Percentiles rank a stretch among this genome's conserved stretches.
Conservation (phyloP, 2,888 invertebrate genomes). For the Leptinotarsa peninsularis region DNA sequence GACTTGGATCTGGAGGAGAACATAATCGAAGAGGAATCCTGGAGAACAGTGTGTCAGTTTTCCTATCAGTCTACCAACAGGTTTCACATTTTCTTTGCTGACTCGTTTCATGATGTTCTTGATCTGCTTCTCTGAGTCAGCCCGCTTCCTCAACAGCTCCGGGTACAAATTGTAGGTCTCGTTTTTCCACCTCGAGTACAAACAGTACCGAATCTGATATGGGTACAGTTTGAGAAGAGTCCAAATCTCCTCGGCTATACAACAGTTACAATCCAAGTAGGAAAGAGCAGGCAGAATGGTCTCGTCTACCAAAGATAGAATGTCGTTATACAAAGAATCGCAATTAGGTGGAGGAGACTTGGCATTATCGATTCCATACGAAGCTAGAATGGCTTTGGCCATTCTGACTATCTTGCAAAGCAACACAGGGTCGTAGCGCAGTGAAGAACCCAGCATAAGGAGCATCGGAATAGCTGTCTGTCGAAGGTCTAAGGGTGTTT, state of each 20-base stretch:
- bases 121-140: conserved; percentile 89
- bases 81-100: conserved; percentile 98
- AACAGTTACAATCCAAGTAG: conserved; percentile 93
- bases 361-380: conserved; percentile 58
- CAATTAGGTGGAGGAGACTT: conserved; percentile 57
- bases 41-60: conserved; percentile 97
- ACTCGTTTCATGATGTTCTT: conserved; percentile 97
- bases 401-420: conserved; percentile 85
- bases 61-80: conserved; percentile 94
- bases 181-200: conserved; percentile 98
- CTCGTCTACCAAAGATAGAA: conserved; percentile 87
- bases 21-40: conserved; percentile 95
- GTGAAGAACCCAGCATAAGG: conserved; percentile 85
- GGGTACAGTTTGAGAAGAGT: conserved; percentile 87
- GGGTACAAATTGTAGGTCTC: conserved; percentile 87
- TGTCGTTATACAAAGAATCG: conserved; percentile 82
- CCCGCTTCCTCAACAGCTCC: conserved; percentile 83
- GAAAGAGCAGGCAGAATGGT: conserved; percentile 91
- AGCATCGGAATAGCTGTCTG: conserved; percentile 88
- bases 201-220: conserved; percentile 81
- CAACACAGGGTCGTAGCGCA: conserved; percentile 88
- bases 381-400: conserved; percentile 62
- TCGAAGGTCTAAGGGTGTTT: conserved; percentile 78
- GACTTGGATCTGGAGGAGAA: conserved; percentile 65
- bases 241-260: conserved; percentile 97